A percentile compares a stretch with the other conserved stretches of the same genome.
phyloP scores from a whole-genome alignment of 2,888 invertebrate genomes.

The Synergus itoensis region DNA sequence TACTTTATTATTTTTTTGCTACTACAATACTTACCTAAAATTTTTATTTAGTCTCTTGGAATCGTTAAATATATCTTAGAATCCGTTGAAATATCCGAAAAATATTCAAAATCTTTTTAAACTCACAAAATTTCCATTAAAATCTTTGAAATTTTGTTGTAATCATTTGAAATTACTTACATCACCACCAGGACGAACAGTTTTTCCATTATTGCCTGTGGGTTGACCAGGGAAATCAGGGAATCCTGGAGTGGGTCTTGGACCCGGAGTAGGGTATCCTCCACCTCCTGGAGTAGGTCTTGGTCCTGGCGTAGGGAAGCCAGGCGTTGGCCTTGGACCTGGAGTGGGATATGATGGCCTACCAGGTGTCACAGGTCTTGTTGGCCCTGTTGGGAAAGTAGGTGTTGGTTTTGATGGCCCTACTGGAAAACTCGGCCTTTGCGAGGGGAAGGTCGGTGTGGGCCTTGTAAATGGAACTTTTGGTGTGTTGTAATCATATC shows the following conservation, averaged over 20 bases:
- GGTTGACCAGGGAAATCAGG: constrained; percentile 69
- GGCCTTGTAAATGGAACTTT: constrained; percentile 78
- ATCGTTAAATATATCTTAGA: no score
- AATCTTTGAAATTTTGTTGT: no score
- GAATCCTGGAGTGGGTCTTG: constrained; percentile 69
- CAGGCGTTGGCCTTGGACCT: constrained; percentile 61
- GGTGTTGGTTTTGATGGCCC: constrained; percentile 51
- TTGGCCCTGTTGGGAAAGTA: constrained; percentile 55
- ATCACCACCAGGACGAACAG: constrained; percentile 61
- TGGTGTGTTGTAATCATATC: constrained; percentile 87
- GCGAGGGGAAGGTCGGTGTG: constrained; percentile 61
- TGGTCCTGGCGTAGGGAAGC: constrained; percentile 53
- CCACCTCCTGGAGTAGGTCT: constrained; percentile 49
- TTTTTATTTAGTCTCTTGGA: no score
- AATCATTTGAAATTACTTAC: constrained; percentile 15
- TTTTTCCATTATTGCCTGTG: constrained; percentile 62
- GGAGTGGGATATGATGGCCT: constrained; percentile 59
- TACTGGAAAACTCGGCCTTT: constrained; percentile 51
- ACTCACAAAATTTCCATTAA: no score
- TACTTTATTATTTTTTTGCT: no score
- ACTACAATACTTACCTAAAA: no score
- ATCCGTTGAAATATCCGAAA: no score
- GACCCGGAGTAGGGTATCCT: constrained; percentile 67
- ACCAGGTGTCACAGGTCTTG: constrained; percentile 45
- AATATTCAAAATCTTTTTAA: no score